Evolutionary conservation across 2,113 vertebrate species (phyloP), one percentile per base, ranked within the genome.

Genomic region (Dolichallabes microphthalmus): DNA sequence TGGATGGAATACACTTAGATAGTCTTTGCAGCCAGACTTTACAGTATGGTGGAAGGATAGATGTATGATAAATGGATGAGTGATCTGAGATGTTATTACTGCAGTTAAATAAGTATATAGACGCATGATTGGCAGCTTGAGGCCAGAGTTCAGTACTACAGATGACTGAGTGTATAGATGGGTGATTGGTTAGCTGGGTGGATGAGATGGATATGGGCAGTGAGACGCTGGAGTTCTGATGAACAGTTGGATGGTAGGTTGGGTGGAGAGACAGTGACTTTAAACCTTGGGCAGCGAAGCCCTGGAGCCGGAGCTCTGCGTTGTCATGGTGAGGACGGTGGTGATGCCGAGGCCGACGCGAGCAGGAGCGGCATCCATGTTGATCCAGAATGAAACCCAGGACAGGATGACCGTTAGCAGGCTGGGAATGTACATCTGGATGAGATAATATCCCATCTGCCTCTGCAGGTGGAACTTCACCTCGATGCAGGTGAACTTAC

Each of bases 371-470:
- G 97, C 97, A 0, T 98, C 97, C 97, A 98, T 98, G 89, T 98
- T 98, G 93, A 98, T 98, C 97, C 97, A 98, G 91, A 98, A 98
- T 45, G 97, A 98, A 68, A 98, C 94, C 97, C 97, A 99, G 89
- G 97, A 98, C 69, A 98, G 95, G 92, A 98, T 98, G 91, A 98
- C 97, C 0, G 97, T 98, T 86, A 98, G 95, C 22, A 98, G 94
- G 87, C 97, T 98, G 50, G 97, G 97, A 80, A 98, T 98, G 92
- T 98, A 98, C 97, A 98, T 98, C 95, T 98, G 97, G 92, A 98
- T 98, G 91, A 98, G 93, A 91, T 98, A 98, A 90, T 98, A 98
- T 76, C 97, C 97, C 97, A 98, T 98, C 90, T 98, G 97, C 83
- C 97, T 92, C 92, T 98, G 97, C 93, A 98, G 92, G 92, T 98